Conservation (phyloP, 1,140 invertebrate genomes). For the Periplaneta americana region DNA sequence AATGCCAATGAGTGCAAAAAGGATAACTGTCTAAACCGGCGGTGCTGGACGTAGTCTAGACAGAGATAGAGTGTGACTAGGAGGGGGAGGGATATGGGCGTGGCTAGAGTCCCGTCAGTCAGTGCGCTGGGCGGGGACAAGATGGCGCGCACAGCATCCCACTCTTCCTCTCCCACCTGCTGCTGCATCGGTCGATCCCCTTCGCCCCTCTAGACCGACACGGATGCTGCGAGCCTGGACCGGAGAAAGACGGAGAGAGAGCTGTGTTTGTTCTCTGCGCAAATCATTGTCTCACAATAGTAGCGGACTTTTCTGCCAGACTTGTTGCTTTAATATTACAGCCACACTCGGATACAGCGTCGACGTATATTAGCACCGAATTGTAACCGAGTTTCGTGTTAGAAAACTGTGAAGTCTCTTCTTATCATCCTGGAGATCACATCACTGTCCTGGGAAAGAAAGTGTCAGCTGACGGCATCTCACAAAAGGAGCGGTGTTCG, state of each 20-base stretch:
- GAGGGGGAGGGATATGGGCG: neutral
- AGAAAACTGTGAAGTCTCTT: too few relatives aligned
- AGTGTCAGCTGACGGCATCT: too few relatives aligned
- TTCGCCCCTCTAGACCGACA: neutral
- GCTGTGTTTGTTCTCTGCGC: too few relatives aligned
- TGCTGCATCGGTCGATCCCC: neutral
- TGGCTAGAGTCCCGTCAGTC: neutral
- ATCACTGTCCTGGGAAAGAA: too few relatives aligned
- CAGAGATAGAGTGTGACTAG: neutral
- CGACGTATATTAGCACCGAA: too few relatives aligned
- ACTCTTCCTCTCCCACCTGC: neutral
- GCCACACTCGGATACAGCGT: too few relatives aligned
- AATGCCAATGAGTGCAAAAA: neutral
- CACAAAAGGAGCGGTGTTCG: too few relatives aligned
- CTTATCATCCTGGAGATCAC: too few relatives aligned
- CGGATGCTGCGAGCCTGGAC: neutral
- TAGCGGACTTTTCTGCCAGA: neutral
- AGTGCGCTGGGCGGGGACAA: slow-evolving; percentile 3
- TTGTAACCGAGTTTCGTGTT: too few relatives aligned
- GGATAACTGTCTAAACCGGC: neutral
- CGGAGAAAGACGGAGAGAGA: neutral
- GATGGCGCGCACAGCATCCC: slow-evolving; percentile 9
- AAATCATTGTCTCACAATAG: neutral
- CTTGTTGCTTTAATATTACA: neutral
- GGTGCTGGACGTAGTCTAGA: neutral